Percentiles rank a stretch among this genome's conserved stretches.
Conservation (phyloP, 2,797 vertebrate species). For the Myripristis murdjan region DNA sequence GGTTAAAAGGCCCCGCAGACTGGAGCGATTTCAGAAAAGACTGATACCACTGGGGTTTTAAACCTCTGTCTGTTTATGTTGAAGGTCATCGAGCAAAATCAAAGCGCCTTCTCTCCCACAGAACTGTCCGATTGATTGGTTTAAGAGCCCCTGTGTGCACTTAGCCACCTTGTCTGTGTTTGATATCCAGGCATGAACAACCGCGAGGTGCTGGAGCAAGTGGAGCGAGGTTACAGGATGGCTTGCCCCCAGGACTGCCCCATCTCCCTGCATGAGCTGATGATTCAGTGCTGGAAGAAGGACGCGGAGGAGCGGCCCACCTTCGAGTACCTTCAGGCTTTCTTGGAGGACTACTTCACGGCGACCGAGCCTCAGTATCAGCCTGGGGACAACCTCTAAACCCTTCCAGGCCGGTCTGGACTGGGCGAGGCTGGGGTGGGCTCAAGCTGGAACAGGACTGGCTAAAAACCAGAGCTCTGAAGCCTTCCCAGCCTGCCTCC, state of each 20-base stretch:
- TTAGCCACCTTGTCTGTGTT: constrained; percentile 2
- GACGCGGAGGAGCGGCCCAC: constrained; percentile 96
- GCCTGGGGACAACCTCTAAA: constrained; percentile 97
- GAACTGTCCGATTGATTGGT: neutral
- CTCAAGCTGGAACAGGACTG: constrained; percentile 37
- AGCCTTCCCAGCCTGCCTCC: constrained; percentile 51
- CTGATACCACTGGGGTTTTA: neutral
- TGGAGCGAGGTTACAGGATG: constrained; percentile 98
- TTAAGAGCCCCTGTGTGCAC: neutral
- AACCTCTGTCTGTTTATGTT: neutral
- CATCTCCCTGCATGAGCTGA: constrained; percentile 95
- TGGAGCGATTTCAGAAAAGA: neutral
- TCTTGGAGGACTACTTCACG: constrained; percentile 99
- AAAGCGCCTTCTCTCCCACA: constrained; percentile 4
- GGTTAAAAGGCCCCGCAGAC: no score
- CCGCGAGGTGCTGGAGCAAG: constrained; percentile 98
- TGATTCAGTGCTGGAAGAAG: constrained; percentile 99
- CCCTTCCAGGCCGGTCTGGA: constrained; percentile 12
- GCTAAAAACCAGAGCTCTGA: constrained; percentile 41
- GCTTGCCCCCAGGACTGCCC: constrained; percentile 96
- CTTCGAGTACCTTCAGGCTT: constrained; percentile 97
- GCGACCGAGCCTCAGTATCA: constrained; percentile 98
- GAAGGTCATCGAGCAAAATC: neutral
- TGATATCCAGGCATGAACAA: constrained; percentile 94
- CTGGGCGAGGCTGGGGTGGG: neutral